phyloP scores from a whole-genome alignment of 2,888 invertebrate genomes.

The Ceraclea dissimilis region DNA sequence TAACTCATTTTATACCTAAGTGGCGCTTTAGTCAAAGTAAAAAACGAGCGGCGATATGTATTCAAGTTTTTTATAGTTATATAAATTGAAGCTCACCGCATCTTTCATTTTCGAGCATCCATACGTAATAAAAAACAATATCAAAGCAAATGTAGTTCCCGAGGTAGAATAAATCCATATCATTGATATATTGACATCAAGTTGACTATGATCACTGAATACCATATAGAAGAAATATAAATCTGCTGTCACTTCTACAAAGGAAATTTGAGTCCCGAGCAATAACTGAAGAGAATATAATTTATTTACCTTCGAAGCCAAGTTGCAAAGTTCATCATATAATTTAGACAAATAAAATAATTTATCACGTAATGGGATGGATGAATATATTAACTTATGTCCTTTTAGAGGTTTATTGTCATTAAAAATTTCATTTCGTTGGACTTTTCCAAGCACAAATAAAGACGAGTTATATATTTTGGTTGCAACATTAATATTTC shows the following conservation, averaged over 20 bases:
- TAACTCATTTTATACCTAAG: no score
- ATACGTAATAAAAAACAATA: slow-evolving; percentile 11
- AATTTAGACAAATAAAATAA: slow-evolving; percentile 16
- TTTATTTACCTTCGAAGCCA: slow-evolving; percentile 8
- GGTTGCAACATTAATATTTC: no score
- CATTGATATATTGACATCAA: slow-evolving; percentile 7
- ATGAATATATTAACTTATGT: no score
- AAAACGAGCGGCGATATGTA: no score
- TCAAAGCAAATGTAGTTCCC: slow-evolving; percentile 10
- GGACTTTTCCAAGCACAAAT: no score
- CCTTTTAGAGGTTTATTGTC: no score
- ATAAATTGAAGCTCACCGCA: slow-evolving; percentile 5
- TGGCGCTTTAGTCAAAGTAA: no score
- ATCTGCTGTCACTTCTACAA: slow-evolving; percentile 17
- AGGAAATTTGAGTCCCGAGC: slow-evolving; percentile 10
- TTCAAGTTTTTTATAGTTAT: slow-evolving; percentile 1
- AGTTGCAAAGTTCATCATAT: slow-evolving; percentile 17
- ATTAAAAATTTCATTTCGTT: no score
- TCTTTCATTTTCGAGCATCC: slow-evolving; percentile 19
- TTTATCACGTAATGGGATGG: neutral
- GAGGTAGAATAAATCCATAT: slow-evolving; percentile 15
- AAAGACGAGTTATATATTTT: no score
- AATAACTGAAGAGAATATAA: slow-evolving; percentile 17
- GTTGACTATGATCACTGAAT: slow-evolving; percentile 15
- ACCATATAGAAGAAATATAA: slow-evolving; percentile 23